A percentile compares a stretch with the other conserved stretches of the same genome.
Conservation (phyloP, 2,113 vertebrate genomes). For the Myiagra hebetior region DNA sequence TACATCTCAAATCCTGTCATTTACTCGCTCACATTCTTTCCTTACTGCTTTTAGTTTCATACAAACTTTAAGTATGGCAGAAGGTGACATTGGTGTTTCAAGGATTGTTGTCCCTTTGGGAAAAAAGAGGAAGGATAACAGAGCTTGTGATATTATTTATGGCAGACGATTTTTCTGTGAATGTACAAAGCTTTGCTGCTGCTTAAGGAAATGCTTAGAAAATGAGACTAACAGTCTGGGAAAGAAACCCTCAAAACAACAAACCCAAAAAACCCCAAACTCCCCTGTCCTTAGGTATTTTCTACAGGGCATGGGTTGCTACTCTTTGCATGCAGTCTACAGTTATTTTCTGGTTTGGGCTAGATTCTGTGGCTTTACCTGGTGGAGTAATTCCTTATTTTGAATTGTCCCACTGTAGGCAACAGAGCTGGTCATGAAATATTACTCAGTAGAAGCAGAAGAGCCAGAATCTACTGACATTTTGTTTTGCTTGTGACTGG, state of each 20-base stretch:
- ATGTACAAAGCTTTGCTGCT: not conserved
- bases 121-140: not conserved
- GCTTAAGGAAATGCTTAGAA: not conserved
- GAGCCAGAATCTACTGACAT: not conserved
- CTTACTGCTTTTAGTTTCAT: not conserved
- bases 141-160: conserved; percentile 10
- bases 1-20: not conserved
- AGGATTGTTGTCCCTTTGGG: not conserved
- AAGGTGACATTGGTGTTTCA: not conserved
- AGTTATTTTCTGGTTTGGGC: not conserved
- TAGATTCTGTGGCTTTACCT: not conserved
- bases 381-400: not conserved
- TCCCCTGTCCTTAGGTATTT: not conserved
- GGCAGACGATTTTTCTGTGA: not conserved
- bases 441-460: not conserved
- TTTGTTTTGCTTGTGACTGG: not conserved
- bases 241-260: not conserved
- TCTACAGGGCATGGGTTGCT: not conserved
- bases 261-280: accelerated
- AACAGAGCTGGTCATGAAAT: not conserved
- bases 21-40: not conserved
- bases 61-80: not conserved
- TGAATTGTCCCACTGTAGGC: not conserved
- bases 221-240: not conserved
- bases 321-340: not conserved